phyloP scores from a whole-genome alignment of 1,140 invertebrate species.

The Coelopa frigida region DNA sequence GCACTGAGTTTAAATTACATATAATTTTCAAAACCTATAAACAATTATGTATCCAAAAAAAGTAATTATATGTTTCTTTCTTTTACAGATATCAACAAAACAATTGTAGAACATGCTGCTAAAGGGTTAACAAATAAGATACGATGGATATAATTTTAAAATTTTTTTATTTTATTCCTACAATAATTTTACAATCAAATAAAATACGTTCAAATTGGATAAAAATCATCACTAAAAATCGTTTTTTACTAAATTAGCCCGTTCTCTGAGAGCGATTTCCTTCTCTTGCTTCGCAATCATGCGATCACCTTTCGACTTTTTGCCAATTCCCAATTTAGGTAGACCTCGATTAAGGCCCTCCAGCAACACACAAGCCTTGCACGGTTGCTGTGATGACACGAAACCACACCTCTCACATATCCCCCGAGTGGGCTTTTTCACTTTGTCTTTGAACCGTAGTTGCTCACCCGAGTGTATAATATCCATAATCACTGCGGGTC shows the following conservation, averaged over 20 bases:
- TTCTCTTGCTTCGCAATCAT: constrained; percentile 49
- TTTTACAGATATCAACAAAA: too few relatives aligned
- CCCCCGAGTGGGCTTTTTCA: constrained; percentile 74
- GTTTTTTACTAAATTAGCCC: constrained; percentile 43
- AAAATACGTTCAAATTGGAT: neutral
- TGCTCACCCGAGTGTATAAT: constrained; percentile 96
- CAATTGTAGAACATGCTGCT: too few relatives aligned
- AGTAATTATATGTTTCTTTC: neutral
- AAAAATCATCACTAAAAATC: constrained; percentile 32
- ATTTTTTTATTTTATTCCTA: constrained; percentile 2
- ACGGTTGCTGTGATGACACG: constrained; percentile 91
- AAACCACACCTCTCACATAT: constrained; percentile 84
- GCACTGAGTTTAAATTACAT: constrained; percentile 25
- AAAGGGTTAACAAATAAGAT: too few relatives aligned
- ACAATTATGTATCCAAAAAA: neutral
- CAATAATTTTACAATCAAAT: constrained; percentile 1
- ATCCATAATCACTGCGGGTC: constrained; percentile 91
- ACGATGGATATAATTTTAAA: too few relatives aligned
- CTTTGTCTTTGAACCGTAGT: constrained; percentile 70
- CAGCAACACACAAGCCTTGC: constrained; percentile 93
- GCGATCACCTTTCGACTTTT: constrained; percentile 69
- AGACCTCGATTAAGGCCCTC: constrained; percentile 92
- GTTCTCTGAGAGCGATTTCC: constrained; percentile 32
- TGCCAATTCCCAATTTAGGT: constrained; percentile 79
- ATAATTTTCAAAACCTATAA: neutral